Percentiles rank a stretch among this genome's conserved stretches.
Evolutionary conservation across 2,888 invertebrate genomes (phyloP).

Genomic region (Neuroscelio doddi): DNA sequence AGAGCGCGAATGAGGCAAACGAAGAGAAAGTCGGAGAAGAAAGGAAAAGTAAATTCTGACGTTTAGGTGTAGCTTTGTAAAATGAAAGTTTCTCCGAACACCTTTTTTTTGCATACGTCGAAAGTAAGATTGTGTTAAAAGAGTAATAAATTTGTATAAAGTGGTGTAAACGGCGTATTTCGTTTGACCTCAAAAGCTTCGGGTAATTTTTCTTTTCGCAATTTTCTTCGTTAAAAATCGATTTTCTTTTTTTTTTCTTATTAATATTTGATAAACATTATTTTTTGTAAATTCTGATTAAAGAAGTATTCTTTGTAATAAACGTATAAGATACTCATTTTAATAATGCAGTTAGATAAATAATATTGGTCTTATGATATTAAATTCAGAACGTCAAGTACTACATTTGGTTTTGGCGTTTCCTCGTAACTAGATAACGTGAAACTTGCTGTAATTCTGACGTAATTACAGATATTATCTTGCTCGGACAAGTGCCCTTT

Average conservation of each 20-base stretch:
- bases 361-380: too few species aligned
- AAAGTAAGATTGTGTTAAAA: conserved; percentile 64
- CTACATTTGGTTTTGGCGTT: background rate
- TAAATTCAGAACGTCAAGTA: background rate
- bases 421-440: background rate
- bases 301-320: too few species aligned
- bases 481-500: conserved; percentile 3
- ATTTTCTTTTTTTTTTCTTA: background rate
- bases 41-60: conserved; percentile 45
- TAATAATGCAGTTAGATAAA: too few species aligned
- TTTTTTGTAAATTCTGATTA: too few species aligned
- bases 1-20: conserved; percentile 38
- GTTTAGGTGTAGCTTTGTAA: conserved; percentile 65
- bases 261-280: too few species aligned
- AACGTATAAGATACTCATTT: too few species aligned
- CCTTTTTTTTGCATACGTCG: conserved; percentile 64
- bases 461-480: background rate
- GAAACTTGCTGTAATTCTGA: background rate
- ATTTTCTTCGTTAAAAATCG: background rate
- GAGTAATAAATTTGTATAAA: conserved; percentile 70
- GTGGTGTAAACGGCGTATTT: conserved; percentile 57
- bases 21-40: conserved; percentile 44
- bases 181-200: conserved; percentile 34
- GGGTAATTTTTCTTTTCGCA: conserved; percentile 3
- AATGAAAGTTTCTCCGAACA: conserved; percentile 63